phyloP scores from a whole-genome alignment of 2,797 vertebrate genomes.

The Gymnothorax javanicus region DNA sequence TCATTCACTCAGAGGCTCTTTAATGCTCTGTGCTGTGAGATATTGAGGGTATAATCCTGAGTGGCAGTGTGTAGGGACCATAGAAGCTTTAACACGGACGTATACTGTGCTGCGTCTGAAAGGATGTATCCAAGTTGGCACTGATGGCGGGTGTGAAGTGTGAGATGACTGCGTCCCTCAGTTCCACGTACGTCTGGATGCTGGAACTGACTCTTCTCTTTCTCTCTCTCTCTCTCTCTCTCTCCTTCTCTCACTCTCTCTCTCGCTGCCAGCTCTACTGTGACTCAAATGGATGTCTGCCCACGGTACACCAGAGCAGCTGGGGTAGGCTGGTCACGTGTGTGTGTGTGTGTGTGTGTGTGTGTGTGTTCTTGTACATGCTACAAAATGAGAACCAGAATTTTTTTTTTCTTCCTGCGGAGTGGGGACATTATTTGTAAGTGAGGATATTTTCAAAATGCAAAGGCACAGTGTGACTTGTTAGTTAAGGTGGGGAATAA shows the following conservation, averaged over 20 bases:
- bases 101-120: background rate
- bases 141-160: background rate
- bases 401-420: too few species aligned
- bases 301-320: slow-evolving; percentile 4
- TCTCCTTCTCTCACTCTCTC: background rate
- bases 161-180: background rate
- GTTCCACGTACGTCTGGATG: background rate
- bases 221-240: background rate
- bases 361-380: background rate
- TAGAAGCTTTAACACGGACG: background rate
- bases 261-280: slow-evolving; percentile 3
- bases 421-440: too few species aligned
- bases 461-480: too few species aligned
- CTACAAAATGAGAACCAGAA: too few species aligned
- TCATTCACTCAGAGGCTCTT: background rate
- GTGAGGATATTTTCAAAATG: too few species aligned
- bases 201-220: background rate
- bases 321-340: background rate
- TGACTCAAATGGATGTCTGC: slow-evolving; percentile 7
- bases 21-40: background rate
- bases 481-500: too few species aligned
- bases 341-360: background rate
- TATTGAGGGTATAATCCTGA: background rate
- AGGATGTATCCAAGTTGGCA: background rate
- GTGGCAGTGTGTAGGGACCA: background rate